Base-by-base conservation (phyloP, 2,113 vertebrate species). In the Mormyrus lacerda region DNA sequence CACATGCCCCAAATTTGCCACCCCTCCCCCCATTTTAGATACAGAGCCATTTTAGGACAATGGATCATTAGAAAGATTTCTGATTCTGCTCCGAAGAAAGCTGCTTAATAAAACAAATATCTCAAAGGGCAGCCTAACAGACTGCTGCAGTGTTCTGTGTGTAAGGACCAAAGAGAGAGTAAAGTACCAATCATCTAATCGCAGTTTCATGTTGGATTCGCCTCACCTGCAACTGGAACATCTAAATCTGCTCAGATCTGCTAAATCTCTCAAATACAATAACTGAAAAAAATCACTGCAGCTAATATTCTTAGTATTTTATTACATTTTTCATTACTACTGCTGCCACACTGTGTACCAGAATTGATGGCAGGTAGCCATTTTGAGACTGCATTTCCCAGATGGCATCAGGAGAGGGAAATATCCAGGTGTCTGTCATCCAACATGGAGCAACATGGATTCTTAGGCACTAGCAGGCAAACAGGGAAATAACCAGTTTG, bases 51-150 rank as follows among this genome's bases (percentile, higher is more conserved):
- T 89, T 87, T 87, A 19, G 84, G 21, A 48, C 27, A 47, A 76
- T 53, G 61, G 89, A 87, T 76, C 89, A 53, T 87, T 89, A 79
- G 48, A 76, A 44, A 61, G 48, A 27, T 39, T 69, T 89, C 76
- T 42, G 55, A 53, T 87, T 55, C 65, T 42, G 21, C 88, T 24
- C 61, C 31, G 58, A 85, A 45, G 82, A 47, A 61, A 89, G 83
- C 83, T 55, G 84, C 85, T 89, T n/a, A 53, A 42, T 42, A 53
- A 85, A 85, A 89, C 88, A 89, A 89, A 89, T 89, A 55, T 51
- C 82, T 15, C 3, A 86, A 44, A 21, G 19, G n/a, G 45, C 35
- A 3, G 45, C 8, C 31, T 53, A 76, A 39, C 42, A 61, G 58
- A 53, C 44, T 42, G 50, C 47, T 24, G 8, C 27, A 76, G 61